These are phyloP conservation scores for Galeopterus variegatus DNA, from an alignment of 2,113 vertebrate species.

Conservation along the genomic window DNA sequence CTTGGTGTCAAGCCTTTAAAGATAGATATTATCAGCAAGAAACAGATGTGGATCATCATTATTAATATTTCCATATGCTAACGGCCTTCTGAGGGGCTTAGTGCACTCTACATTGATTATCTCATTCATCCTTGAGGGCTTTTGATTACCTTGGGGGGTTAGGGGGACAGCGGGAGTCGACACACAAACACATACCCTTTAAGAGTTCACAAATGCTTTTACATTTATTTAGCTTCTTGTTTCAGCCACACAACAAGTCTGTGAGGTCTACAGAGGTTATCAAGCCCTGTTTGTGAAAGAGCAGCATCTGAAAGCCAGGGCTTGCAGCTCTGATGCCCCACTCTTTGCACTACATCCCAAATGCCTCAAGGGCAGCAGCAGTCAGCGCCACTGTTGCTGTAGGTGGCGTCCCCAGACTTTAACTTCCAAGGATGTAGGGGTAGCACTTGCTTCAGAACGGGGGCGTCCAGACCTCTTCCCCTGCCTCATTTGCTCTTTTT, in stretches of 20 bases:
- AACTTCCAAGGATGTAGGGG: background rate
- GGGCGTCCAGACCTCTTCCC: background rate
- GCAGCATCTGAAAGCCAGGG: constrained; percentile 23
- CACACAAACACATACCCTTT: background rate
- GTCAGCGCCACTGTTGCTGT: background rate
- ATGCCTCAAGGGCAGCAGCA: background rate
- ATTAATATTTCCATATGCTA: constrained; percentile 54
- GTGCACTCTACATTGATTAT: background rate
- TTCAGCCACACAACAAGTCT: constrained; percentile 25
- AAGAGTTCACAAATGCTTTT: constrained; percentile 41
- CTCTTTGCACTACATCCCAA: background rate
- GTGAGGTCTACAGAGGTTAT: constrained; percentile 40
- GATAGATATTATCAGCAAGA: constrained; percentile 55
- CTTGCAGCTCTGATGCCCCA: background rate
- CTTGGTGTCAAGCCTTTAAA: constrained; percentile 73
- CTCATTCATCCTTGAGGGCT: constrained; percentile 19
- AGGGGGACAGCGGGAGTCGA: background rate
- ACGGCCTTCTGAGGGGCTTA: constrained; percentile 53
- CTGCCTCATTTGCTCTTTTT: background rate
- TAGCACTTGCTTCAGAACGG: background rate
- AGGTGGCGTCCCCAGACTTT: background rate
- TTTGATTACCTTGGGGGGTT: background rate
- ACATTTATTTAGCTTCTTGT: constrained; percentile 10
- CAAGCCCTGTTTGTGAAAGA: constrained; percentile 21
- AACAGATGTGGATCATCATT: constrained; percentile 56